These are phyloP conservation scores for Etheostoma spectabile DNA, from an alignment of 2,113 vertebrate species.

Conservation along the genomic window DNA sequence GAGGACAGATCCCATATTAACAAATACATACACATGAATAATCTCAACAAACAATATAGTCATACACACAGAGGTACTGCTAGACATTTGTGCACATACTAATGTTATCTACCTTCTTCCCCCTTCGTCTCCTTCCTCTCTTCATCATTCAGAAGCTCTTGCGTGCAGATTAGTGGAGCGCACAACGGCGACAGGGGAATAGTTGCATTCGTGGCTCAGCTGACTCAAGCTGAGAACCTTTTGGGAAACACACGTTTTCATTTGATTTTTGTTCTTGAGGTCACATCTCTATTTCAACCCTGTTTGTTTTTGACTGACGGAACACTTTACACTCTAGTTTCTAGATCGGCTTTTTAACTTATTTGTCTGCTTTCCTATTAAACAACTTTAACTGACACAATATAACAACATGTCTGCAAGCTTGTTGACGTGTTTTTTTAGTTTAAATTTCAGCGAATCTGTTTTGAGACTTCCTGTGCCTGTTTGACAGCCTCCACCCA, in stretches of 20 bases:
- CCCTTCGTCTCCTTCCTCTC: slow-evolving; percentile 11
- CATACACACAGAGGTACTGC: neutral
- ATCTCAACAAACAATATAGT: neutral
- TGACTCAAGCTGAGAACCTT: slow-evolving; percentile 45
- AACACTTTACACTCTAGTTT: slow-evolving; percentile 1
- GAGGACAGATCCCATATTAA: neutral
- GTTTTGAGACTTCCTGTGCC: slow-evolving; percentile 9
- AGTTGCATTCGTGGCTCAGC: slow-evolving; percentile 58
- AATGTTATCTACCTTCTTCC: slow-evolving; percentile 21
- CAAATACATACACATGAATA: neutral
- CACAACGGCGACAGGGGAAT: slow-evolving; percentile 55
- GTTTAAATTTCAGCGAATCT: neutral
- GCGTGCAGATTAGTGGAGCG: slow-evolving; percentile 66
- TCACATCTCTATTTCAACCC: slow-evolving; percentile 37
- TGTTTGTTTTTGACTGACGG: neutral
- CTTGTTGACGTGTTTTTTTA: neutral
- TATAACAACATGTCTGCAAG: neutral
- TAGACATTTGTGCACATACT: slow-evolving; percentile 11
- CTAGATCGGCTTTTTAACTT: neutral
- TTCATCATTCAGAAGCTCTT: slow-evolving; percentile 45
- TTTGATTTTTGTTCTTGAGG: slow-evolving; percentile 56
- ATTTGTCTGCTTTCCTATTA: neutral
- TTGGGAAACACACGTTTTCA: slow-evolving; percentile 41
- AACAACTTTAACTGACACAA: neutral
- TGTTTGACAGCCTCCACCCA: neutral